Base-by-base conservation (phyloP, 2,888 invertebrate species). In the Tryphoninae sp. region DNA sequence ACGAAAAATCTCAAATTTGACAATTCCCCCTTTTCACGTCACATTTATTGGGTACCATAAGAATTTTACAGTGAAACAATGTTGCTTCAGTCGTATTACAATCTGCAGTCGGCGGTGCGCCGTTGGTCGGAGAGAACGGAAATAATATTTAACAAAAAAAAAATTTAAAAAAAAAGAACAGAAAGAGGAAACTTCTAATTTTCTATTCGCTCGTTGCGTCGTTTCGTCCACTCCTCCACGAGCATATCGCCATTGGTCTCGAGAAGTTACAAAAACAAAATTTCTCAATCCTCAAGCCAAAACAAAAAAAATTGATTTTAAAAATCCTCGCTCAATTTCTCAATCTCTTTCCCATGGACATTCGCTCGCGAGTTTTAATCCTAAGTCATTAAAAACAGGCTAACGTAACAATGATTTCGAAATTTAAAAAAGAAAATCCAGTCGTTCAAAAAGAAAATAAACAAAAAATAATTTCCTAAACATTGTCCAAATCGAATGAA, bases 1-100 rank as follows among this genome's bases (percentile, higher is more conserved):
- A 49, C 49, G 11, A 62, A 78, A 16, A 74, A 73, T 55, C 33
- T 23, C 23, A 55, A 45, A 13, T 13, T 53, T 0, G 2, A 33
- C 33, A 6, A 74, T 68, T 76, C 64, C 78, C 78, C 81, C 53
- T 85, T 86, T 87, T 86, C 82, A 86, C 89, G 88, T 89, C 82
- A 88, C 88, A 90, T 91, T 91, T 91, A 91, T 90, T 91, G 86
- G 59, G 83, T 89, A 88, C 86, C 86, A 87, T 88, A 89, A 89
- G 86, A 65, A 85, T 87, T 85, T 89, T 87, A 90, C 88, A 91
- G 88, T 88, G 85, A 88, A 88, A 68, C 68, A 58, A 26, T 75
- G 45, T 65, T 76, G 26, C 72, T 59, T 83, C 87, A 88, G 86
- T 81, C 86, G 83, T 86, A 87, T 86, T 84, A 87, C 80, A 89